phyloP scores from a whole-genome alignment of 2,888 invertebrate species.

The Clanis bilineata region DNA sequence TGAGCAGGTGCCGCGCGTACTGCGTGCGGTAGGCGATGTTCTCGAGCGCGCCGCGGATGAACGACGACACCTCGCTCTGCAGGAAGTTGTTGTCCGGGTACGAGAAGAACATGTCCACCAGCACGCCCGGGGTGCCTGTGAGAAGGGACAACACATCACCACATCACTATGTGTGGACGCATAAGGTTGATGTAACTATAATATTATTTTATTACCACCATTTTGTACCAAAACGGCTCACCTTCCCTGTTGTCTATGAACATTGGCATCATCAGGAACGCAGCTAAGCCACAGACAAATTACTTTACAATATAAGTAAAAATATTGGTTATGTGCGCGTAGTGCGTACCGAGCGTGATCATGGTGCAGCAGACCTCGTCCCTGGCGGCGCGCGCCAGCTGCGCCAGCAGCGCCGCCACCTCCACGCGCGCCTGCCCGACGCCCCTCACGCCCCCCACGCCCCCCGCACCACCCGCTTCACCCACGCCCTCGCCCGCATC shows the following conservation, averaged over 20 bases:
- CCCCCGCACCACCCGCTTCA: constrained; percentile 1
- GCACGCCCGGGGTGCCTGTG: constrained; percentile 83
- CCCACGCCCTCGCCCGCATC: constrained; percentile 11
- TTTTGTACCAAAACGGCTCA: too few relatives aligned
- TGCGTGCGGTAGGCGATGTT: constrained; percentile 51
- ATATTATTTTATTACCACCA: too few relatives aligned
- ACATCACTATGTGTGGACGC: too few relatives aligned
- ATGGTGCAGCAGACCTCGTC: constrained; percentile 86
- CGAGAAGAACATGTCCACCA: constrained; percentile 93
- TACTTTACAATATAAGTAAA: too few relatives aligned
- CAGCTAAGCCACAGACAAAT: too few relatives aligned
- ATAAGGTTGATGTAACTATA: too few relatives aligned
- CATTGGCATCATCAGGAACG: too few relatives aligned
- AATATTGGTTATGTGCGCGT: neutral
- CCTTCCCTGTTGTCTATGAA: too few relatives aligned
- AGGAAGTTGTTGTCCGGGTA: constrained; percentile 98
- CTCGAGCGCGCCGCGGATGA: constrained; percentile 87
- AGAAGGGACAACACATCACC: neutral
- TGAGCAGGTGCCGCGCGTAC: constrained; percentile 78
- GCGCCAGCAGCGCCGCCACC: constrained; percentile 89
- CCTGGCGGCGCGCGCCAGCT: constrained; percentile 88
- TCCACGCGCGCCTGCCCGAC: constrained; percentile 87
- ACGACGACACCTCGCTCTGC: constrained; percentile 93
- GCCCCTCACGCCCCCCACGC: constrained; percentile 43
- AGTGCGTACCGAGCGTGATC: constrained; percentile 70